Evolutionary conservation across 1,140 invertebrate genomes (phyloP), one percentile per base, ranked within the genome.

Genomic region (Hirudo medicinalis): DNA sequence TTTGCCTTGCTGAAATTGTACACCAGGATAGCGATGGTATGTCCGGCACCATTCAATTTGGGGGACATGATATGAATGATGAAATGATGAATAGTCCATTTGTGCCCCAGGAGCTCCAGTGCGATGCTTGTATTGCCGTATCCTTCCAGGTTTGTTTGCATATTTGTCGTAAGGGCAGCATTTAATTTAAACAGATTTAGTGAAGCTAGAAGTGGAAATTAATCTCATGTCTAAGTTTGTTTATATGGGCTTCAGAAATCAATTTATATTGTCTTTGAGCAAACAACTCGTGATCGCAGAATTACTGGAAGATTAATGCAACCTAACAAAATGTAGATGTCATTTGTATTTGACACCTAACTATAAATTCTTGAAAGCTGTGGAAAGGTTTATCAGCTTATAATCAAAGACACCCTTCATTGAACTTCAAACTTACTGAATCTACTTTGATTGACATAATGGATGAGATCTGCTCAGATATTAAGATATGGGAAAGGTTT

Each of bases 121-220:
- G 80, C 76, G 80, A 81, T 75, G 80, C 76, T 22, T 81, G 80
- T 72, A 73, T 71, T 27, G 77, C 75, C 13, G 73, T 81, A n/a
- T 74, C 78, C 36, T 77, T 72, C 74, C 75, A 78, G 75, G 80
- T 80, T 74, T 72, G 9, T 53, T 69, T 68, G 54, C 68, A 36
- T 36, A 36, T 67, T 19, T 22, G 40, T 73, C 20, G 8, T 63
- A 32, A 3, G 9, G 29, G 20, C 25, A n/a, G 54, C 2, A 2
- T 32, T 25, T 63, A 32, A 6, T 63, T 19, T 63, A 6, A 19
- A 63, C 22, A 13, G 9, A 32, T 20, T 25, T 63, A 22, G 11
- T 32, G 22, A 49, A 5, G 13, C 5, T 49, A 49, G 43, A 17
- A 49, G 15, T 17, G 9, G 43, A 49, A 49, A 49, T 15, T 49